Evolutionary conservation across 1,140 invertebrate species (phyloP).

Genomic region (Heliconius hewitsoni): DNA sequence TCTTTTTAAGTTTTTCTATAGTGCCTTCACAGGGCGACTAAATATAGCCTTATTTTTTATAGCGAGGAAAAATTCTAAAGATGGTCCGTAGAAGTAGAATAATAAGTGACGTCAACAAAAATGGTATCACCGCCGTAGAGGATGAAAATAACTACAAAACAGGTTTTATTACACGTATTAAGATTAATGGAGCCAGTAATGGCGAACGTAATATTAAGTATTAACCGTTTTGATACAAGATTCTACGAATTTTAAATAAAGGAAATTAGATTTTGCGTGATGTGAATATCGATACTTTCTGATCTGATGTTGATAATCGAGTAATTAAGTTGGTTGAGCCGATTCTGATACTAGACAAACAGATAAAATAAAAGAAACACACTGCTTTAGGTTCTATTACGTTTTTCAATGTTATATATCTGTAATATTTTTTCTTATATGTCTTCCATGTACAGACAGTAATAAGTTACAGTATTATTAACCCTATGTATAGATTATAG

Average conservation of each 20-base stretch:
- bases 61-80: neutral
- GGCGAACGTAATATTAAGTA: conserved; percentile 18
- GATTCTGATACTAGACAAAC: no score
- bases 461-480: no score
- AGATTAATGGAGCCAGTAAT: conserved; percentile 33
- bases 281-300: no score
- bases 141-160: conserved; percentile 25
- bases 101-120: conserved; percentile 29
- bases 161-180: conserved; percentile 27
- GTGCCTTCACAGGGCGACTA: neutral
- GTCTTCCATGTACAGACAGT: no score
- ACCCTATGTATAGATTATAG: no score
- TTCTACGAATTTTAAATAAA: conserved; percentile 8
- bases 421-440: no score
- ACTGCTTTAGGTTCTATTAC: no score
- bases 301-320: no score
- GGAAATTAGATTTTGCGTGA: neutral
- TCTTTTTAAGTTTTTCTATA: neutral
- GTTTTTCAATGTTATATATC: no score
- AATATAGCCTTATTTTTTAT: neutral
- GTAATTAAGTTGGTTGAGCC: no score
- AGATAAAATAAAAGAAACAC: no score
- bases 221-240: neutral
- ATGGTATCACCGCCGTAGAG: conserved; percentile 21
- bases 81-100: neutral